phyloP scores from a whole-genome alignment of 1,140 invertebrate genomes.

The Frieseomelitta varia region DNA sequence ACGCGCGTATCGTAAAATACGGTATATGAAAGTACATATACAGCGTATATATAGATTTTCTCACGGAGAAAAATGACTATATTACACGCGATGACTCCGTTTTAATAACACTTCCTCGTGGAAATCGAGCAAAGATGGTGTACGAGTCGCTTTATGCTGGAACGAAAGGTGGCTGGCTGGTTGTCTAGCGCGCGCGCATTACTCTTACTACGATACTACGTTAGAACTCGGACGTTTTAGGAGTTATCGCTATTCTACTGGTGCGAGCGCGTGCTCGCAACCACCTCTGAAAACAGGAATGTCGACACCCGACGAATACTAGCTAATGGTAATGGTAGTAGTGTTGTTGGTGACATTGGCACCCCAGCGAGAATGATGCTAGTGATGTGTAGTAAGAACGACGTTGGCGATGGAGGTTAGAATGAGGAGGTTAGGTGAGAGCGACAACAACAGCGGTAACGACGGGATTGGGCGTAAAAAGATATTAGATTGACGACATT shows the following conservation, averaged over 20 bases:
- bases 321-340: not conserved
- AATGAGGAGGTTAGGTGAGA: constrained; percentile 26
- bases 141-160: constrained; percentile 33
- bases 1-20: not conserved
- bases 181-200: constrained; percentile 39
- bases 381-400: not conserved
- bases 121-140: constrained; percentile 49
- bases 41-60: not conserved
- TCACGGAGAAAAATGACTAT: not conserved
- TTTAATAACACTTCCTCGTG: constrained; percentile 18
- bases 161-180: constrained; percentile 43
- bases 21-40: not conserved
- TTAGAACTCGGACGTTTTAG: constrained; percentile 21
- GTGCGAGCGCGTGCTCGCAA: constrained; percentile 28
- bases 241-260: constrained; percentile 35
- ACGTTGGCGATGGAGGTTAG: not conserved
- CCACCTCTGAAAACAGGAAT: constrained; percentile 19
- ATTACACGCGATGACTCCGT: constrained; percentile 9
- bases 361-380: not conserved
- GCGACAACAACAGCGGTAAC: constrained; percentile 17
- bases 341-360: not conserved
- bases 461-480: not conserved
- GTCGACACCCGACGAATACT: constrained; percentile 2
- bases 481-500: constrained; percentile 7
- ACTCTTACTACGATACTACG: constrained; percentile 40